A percentile compares a stretch with the other conserved stretches of the same genome.
phyloP scores from a whole-genome alignment of 2,888 invertebrate species.

The Lapara coniferarum region DNA sequence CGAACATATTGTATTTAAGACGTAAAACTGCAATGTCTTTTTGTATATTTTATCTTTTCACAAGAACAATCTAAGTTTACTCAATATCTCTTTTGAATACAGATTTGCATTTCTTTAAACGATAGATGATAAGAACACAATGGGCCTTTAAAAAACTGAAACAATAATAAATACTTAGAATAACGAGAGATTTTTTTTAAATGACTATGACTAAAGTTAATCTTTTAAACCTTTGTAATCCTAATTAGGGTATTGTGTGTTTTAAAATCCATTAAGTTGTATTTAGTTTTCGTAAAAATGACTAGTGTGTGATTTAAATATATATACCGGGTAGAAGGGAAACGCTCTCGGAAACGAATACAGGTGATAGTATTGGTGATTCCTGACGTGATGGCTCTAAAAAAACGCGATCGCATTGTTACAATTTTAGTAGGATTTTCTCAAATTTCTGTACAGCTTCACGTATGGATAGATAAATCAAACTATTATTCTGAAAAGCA shows the following conservation, averaged over 20 bases:
- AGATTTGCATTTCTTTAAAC: neutral
- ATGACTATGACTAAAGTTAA: neutral
- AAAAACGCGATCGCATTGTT: no score
- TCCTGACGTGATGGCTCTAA: no score
- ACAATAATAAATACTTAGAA: neutral
- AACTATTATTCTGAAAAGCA: no score
- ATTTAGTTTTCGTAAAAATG: neutral
- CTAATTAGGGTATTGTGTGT: neutral
- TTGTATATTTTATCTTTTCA: neutral
- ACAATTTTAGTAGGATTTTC: no score
- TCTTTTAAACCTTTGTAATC: neutral
- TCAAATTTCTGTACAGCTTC: no score
- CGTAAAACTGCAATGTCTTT: neutral
- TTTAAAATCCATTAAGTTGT: neutral
- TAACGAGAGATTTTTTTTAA: conserved; percentile 9
- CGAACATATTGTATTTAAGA: neutral
- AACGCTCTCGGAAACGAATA: no score
- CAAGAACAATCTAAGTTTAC: conserved; percentile 7
- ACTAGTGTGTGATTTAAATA: no score
- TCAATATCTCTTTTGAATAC: neutral
- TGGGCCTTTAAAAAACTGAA: neutral
- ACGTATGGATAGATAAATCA: no score
- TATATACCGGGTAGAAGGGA: no score
- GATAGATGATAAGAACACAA: conserved; percentile 6
- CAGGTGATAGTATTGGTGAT: no score